Conservation (phyloP, 2,888 invertebrate genomes). For the Norana najaformis region DNA sequence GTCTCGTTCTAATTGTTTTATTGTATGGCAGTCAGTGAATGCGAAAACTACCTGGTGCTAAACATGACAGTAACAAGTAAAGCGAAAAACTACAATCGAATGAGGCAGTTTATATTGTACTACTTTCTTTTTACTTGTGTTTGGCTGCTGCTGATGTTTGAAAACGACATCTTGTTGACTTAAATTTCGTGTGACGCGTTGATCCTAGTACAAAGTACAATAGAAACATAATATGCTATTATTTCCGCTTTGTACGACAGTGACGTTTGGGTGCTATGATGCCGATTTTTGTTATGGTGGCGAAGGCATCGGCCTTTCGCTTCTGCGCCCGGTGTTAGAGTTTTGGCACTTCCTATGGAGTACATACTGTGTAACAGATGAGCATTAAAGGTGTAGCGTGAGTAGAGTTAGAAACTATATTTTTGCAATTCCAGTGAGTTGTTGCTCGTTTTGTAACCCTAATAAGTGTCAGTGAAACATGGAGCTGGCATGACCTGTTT, state of each 20-base stretch:
- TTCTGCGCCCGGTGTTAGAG: neutral
- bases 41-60: neutral
- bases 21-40: neutral
- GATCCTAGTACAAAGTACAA: neutral
- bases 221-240: neutral
- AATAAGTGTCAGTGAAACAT: neutral
- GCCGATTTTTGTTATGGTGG: neutral
- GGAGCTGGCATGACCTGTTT: neutral
- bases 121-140: neutral
- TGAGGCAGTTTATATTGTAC: neutral
- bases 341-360: neutral
- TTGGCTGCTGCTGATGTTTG: neutral
- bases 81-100: neutral
- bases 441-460: neutral
- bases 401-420: neutral
- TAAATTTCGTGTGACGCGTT: neutral
- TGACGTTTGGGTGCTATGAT: neutral
- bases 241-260: neutral
- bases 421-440: neutral
- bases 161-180: neutral
- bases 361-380: neutral
- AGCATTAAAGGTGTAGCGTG: neutral
- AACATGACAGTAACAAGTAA: conserved; percentile 6
- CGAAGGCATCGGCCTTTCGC: neutral
- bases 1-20: neutral